Conservation (phyloP, 2,797 vertebrate species). For the Oryzias dopingdopingensis region DNA sequence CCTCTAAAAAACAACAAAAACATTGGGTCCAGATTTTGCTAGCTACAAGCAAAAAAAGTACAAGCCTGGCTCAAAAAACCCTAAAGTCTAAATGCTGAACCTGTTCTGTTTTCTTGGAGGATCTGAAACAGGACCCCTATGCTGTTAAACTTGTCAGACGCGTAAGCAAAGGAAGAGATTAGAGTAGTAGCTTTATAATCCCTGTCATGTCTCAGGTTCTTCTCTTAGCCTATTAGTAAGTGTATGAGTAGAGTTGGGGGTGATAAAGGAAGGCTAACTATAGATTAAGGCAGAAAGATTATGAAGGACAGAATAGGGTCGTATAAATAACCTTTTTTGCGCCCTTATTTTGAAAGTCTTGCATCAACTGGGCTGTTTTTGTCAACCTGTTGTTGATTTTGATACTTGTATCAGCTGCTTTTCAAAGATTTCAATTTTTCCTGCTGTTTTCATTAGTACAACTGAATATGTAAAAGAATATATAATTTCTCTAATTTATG, state of each 20-base stretch:
- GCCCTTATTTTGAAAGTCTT: not conserved
- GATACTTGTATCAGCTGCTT: not conserved
- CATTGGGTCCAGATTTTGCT: no score
- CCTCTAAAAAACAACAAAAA: no score
- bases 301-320: not conserved
- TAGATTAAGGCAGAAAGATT: slow-evolving; percentile 3
- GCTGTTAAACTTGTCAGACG: slow-evolving; percentile 9
- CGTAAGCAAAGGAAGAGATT: slow-evolving; percentile 46
- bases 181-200: slow-evolving; percentile 50
- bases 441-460: not conserved
- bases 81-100: slow-evolving; percentile 1
- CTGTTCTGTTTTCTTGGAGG: slow-evolving; percentile 15
- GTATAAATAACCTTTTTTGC: not conserved
- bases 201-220: slow-evolving; percentile 43
- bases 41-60: no score
- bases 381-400: no score
- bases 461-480: no score
- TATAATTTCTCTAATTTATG: no score
- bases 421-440: not conserved
- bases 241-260: slow-evolving; percentile 13
- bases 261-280: slow-evolving; percentile 16
- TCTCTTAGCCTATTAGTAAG: slow-evolving; percentile 24
- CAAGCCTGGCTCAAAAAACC: not conserved
- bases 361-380: not conserved
- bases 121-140: not conserved